Base-by-base conservation (phyloP, 2,113 vertebrate genomes). In the Toxotes chatareus region DNA sequence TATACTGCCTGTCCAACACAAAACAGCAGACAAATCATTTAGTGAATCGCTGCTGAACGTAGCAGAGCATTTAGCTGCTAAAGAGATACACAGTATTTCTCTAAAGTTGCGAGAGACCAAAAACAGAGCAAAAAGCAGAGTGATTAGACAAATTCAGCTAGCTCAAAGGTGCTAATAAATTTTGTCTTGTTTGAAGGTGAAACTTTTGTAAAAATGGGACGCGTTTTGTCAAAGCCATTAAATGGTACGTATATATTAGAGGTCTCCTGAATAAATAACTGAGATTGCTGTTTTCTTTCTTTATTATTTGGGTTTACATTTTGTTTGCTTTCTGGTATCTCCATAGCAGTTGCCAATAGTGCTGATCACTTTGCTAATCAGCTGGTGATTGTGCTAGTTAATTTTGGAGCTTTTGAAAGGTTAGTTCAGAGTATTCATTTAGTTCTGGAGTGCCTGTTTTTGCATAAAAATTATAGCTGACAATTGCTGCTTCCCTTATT, bases 361-460 rank as follows among this genome's bases (percentile, higher is more conserved):
- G 31, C 23, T 51, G 69, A 31, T 64, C 38, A 34, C 59, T n/a
- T 23, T 57, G 27, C 7, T 36, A 47, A 66, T 77, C 47, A 51
- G 16, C 34, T 27, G 32, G 34, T 59, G 11, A 62, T 21, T 65
- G 44, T 65, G 16, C 9, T 42, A 62, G 12, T 51, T 70, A 14
- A 60, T 76, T 12, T 59, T 55, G 32, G 40, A 36, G 4, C 40
- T 63, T 69, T 76, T 31, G 34, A 42, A 42, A 55, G 17, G 23
- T 61, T 71, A n/a, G 13, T 38, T 67, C 73, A 31, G 72, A 53
- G 44, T 42, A 63, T 61, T 59, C 10, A 63, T 79, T 62, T 63
- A 34, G 51, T 56, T 67, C 44, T 67, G 32, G 46, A 60, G 61
- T 59, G 56, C 40, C 3, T 27, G 23, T 63, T 63, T 23, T 56